A percentile compares a stretch with the other conserved stretches of the same genome.
phyloP scores from a whole-genome alignment of 2,113 vertebrate species.

The Anguilla rostrata region DNA sequence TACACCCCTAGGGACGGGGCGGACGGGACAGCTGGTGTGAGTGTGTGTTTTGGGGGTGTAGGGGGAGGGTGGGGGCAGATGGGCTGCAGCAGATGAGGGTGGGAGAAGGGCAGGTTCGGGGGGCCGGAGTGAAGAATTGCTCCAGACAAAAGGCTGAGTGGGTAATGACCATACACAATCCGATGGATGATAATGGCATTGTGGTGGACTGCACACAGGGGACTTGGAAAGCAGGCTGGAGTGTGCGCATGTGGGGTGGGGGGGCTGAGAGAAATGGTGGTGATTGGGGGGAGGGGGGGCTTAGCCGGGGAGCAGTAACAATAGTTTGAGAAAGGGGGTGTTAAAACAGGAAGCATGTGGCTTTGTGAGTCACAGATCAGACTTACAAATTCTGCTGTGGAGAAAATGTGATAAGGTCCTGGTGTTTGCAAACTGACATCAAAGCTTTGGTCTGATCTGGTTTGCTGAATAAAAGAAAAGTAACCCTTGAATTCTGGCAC shows the following conservation, averaged over 20 bases:
- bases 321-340: conserved; percentile 44
- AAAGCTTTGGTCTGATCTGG: not conserved
- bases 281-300: not conserved
- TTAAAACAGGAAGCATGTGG: conserved; percentile 44
- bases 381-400: conserved; percentile 36
- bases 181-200: conserved; percentile 68
- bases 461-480: not conserved
- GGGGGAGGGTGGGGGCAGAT: conserved; percentile 59
- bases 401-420: conserved; percentile 26
- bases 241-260: not conserved
- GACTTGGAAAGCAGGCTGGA: conserved; percentile 26
- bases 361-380: conserved; percentile 43
- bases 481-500: not conserved
- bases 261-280: not conserved
- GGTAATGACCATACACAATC: conserved; percentile 62
- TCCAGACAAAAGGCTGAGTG: conserved; percentile 73
- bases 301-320: conserved; percentile 54
- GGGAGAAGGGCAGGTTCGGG: conserved; percentile 55
- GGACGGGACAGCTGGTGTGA: conserved; percentile 64
- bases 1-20: conserved; percentile 48
- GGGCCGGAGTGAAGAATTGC: conserved; percentile 54
- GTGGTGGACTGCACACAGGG: conserved; percentile 50
- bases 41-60: conserved; percentile 40
- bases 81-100: conserved; percentile 50
- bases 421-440: not conserved